Conservation (phyloP, 2,888 invertebrate species). For the Tenthredo livida region DNA sequence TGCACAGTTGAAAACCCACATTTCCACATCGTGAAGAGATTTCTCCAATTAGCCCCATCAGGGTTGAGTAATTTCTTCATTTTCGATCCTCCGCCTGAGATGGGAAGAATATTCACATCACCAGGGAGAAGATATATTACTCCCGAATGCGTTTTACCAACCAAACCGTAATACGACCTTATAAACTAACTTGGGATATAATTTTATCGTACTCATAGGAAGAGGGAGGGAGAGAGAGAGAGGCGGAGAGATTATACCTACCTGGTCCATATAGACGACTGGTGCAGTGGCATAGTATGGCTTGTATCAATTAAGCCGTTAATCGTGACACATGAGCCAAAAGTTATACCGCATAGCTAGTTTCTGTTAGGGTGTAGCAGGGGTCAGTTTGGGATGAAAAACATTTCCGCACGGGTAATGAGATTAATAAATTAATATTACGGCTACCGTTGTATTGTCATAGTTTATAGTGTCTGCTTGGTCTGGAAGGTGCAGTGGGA, state of each 20-base stretch:
- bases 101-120: not conserved
- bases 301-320: constrained; percentile 47
- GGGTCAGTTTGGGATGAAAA: constrained; percentile 11
- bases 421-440: constrained; percentile 32
- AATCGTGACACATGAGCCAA: constrained; percentile 36
- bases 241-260: not conserved
- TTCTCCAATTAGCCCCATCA: not conserved
- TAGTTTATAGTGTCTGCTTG: not conserved
- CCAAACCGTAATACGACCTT: not conserved
- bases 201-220: constrained; percentile 30
- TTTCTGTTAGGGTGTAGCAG: not conserved
- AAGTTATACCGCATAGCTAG: constrained; percentile 28
- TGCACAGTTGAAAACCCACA: not conserved
- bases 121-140: not conserved
- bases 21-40: not conserved
- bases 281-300: constrained; percentile 30
- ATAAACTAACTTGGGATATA: constrained; percentile 10
- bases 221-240: not conserved
- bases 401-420: constrained; percentile 22
- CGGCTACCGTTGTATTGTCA: not conserved
- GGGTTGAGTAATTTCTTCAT: not conserved
- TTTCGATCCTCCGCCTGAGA: not conserved
- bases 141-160: not conserved
- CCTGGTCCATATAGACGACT: not conserved
- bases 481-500: not conserved